These are phyloP conservation scores for Lonchura striata DNA, from an alignment of 2,113 vertebrate genomes.

Conservation along the genomic window DNA sequence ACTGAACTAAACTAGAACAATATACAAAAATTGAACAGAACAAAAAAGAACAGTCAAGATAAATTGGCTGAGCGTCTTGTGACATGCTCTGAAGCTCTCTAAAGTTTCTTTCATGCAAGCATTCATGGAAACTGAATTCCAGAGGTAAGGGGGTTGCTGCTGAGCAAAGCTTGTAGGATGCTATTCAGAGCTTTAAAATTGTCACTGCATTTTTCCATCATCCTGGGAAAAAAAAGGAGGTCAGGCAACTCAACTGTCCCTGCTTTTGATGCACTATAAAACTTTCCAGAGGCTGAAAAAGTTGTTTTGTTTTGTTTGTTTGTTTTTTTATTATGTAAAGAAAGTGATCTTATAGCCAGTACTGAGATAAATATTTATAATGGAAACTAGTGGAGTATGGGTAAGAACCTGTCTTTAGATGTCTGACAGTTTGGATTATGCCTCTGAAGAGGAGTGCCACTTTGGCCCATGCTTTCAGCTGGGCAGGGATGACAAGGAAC, in stretches of 20 bases:
- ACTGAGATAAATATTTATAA: slow-evolving; percentile 20
- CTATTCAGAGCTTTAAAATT: not conserved
- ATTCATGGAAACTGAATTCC: not conserved
- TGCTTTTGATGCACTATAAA: not conserved
- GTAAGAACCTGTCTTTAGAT: not conserved
- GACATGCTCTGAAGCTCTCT: not conserved
- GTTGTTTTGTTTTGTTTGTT: no score
- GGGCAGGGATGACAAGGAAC: not conserved
- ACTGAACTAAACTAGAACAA: not conserved
- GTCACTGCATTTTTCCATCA: not conserved
- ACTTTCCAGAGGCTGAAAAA: not conserved
- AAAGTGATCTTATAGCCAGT: not conserved
- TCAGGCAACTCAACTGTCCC: fast-evolving
- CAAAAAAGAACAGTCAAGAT: not conserved
- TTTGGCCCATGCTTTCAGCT: not conserved
- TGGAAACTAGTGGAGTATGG: not conserved
- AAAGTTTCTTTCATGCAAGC: not conserved
- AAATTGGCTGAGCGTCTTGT: not conserved
- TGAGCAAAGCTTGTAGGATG: not conserved
- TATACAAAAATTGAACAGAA: not conserved
- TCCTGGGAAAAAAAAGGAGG: not conserved
- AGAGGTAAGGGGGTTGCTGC: not conserved
- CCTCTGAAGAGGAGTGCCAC: not conserved
- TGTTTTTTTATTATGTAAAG: not conserved
- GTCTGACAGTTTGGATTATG: not conserved